A percentile compares a stretch with the other conserved stretches of the same genome.
Conservation (phyloP, 1,140 invertebrate genomes). For the Caenorhabditis remanei region DNA sequence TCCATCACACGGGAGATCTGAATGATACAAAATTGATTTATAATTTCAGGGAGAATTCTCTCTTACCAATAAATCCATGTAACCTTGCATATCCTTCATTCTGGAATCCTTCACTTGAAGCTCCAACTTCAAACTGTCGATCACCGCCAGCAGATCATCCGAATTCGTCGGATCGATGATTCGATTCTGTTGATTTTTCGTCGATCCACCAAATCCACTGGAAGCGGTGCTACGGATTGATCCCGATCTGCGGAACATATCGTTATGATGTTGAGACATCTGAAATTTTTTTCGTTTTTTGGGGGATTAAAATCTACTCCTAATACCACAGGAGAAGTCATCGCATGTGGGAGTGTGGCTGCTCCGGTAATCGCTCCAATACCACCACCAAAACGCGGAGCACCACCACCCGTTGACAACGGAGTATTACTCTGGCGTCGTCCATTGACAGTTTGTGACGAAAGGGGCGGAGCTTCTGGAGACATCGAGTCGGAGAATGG, state of each 20-base stretch:
- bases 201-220: conserved; percentile 47
- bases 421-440: neutral
- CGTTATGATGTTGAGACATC: conserved; percentile 6
- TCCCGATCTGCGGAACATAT: conserved; percentile 53
- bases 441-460: neutral
- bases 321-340: conserved; percentile 14
- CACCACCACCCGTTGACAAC: neutral
- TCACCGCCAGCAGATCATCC: conserved; percentile 56
- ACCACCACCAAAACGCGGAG: neutral
- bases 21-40: neutral
- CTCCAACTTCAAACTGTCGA: conserved; percentile 61
- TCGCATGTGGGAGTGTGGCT: conserved; percentile 20
- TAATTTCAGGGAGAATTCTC: neutral
- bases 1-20: conserved; percentile 61
- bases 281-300: neutral
- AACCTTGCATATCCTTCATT: conserved; percentile 62
- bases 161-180: conserved; percentile 34
- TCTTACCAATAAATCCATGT: conserved; percentile 61
- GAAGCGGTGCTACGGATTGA: conserved; percentile 51
- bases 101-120: conserved; percentile 62
- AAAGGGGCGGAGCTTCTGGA: neutral
- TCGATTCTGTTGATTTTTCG: conserved; percentile 32
- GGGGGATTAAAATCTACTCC: too few relatives aligned
- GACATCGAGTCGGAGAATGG: conserved; percentile 30
- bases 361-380: conserved; percentile 41